Conservation (phyloP, 2,888 invertebrate genomes). For the Cataglyphis cursor region DNA sequence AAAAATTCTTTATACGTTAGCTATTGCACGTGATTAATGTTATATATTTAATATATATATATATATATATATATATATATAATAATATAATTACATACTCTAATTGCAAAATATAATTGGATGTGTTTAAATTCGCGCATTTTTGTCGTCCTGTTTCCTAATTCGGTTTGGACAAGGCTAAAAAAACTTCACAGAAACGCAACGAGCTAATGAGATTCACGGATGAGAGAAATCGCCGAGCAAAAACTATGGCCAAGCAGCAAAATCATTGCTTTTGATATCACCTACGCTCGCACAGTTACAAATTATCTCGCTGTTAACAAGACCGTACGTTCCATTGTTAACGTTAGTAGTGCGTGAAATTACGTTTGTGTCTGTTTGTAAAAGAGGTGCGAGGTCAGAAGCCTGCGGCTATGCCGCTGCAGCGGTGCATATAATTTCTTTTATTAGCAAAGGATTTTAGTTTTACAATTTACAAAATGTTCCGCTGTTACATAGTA, state of each 20-base stretch:
- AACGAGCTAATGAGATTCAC: slow-evolving; percentile 40
- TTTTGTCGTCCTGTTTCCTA: not conserved
- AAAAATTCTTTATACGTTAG: slow-evolving; percentile 18
- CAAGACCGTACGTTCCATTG: slow-evolving; percentile 31
- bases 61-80: too few relatives aligned
- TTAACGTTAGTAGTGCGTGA: slow-evolving; percentile 48
- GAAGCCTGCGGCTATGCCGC: not conserved
- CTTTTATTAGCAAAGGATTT: not conserved
- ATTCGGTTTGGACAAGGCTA: not conserved
- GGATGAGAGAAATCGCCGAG: slow-evolving; percentile 31
- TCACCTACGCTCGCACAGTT: slow-evolving; percentile 21
- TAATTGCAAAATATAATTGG: not conserved
- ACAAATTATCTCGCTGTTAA: slow-evolving; percentile 42
- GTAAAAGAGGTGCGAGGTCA: slow-evolving; percentile 14
- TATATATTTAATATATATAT: not conserved
- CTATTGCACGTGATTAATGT: slow-evolving; percentile 24
- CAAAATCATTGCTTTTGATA: slow-evolving; percentile 50
- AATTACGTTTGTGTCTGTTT: slow-evolving; percentile 45
- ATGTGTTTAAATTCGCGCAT: slow-evolving; percentile 29
- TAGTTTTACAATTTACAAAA: not conserved
- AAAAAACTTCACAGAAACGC: slow-evolving; percentile 30
- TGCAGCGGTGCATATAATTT: not conserved
- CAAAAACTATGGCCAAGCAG: not conserved
- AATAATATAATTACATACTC: too few relatives aligned
- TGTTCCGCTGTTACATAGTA: not conserved